phyloP scores from a whole-genome alignment of 2,797 vertebrate genomes.

The Scomberomorus guttatus region DNA sequence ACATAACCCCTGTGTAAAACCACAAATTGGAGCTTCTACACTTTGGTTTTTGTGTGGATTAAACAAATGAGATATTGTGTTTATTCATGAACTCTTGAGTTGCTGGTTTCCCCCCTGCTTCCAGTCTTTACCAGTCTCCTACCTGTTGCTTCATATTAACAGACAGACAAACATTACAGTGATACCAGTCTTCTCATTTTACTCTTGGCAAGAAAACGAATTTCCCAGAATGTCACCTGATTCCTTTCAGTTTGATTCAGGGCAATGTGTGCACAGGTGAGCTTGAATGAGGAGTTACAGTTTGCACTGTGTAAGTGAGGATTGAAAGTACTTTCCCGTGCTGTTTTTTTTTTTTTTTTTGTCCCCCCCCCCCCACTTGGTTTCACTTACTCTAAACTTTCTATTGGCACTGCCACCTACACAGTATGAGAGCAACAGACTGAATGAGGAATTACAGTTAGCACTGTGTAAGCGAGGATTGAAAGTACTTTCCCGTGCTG shows the following conservation, averaged over 20 bases:
- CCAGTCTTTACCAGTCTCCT: background rate
- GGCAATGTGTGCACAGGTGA: constrained; percentile 5
- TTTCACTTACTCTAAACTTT: constrained; percentile 86
- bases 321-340: constrained; percentile 65
- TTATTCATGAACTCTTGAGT: background rate
- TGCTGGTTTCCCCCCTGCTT: background rate
- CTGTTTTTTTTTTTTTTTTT: constrained; percentile 52
- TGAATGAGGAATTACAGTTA: constrained; percentile 79
- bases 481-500: constrained; percentile 68
- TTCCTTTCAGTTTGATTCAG: constrained; percentile 1
- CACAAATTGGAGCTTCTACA: background rate
- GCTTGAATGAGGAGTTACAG: constrained; percentile 18
- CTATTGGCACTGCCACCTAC: constrained; percentile 83
- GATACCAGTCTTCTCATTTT: background rate
- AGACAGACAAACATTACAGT: background rate
- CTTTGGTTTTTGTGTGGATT: background rate
- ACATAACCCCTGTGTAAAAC: too few relatives aligned
- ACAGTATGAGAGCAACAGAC: constrained; percentile 85
- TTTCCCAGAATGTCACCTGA: constrained; percentile 9
- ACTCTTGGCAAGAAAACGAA: background rate
- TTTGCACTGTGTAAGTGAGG: constrained; percentile 35
- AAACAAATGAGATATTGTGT: background rate
- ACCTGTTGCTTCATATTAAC: background rate
- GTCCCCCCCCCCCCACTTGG: constrained; percentile 21
- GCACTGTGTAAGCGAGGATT: constrained; percentile 43